These are phyloP conservation scores for Drosophila sturtevanti DNA, from an alignment of 1,140 invertebrate genomes.

Conservation along the genomic window DNA sequence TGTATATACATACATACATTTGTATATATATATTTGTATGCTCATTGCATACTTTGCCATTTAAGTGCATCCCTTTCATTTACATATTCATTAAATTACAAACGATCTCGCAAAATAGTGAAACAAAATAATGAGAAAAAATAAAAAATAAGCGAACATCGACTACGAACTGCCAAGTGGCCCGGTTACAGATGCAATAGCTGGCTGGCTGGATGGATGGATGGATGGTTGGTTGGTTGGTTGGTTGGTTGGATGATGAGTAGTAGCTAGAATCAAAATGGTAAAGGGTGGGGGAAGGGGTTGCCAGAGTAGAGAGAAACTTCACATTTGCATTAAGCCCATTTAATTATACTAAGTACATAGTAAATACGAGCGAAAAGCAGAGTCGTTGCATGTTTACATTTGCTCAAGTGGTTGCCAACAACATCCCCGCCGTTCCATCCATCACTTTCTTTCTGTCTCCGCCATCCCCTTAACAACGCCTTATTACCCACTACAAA, in stretches of 20 bases:
- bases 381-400: slow-evolving; percentile 47
- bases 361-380: slow-evolving; percentile 63
- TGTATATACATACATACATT: neutral
- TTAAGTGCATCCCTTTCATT: slow-evolving; percentile 73
- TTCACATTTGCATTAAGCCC: slow-evolving; percentile 72
- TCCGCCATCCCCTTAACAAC: slow-evolving; percentile 4
- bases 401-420: slow-evolving; percentile 47
- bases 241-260: neutral
- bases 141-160: neutral
- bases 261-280: neutral
- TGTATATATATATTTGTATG: neutral
- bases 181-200: neutral
- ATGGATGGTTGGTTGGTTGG: slow-evolving; percentile 2
- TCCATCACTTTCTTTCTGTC: neutral
- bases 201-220: neutral
- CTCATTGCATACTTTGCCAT: slow-evolving; percentile 42
- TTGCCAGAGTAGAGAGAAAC: neutral
- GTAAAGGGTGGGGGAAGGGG: neutral
- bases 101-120: slow-evolving; percentile 55
- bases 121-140: slow-evolving; percentile 48
- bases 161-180: slow-evolving; percentile 17
- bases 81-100: slow-evolving; percentile 78
- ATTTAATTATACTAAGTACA: slow-evolving; percentile 81
- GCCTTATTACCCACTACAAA: slow-evolving; percentile 43
- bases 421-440: neutral